Percentiles rank a stretch among this genome's conserved stretches.
phyloP scores from a whole-genome alignment of 2,888 invertebrate species.

The Oscheius sp. region DNA sequence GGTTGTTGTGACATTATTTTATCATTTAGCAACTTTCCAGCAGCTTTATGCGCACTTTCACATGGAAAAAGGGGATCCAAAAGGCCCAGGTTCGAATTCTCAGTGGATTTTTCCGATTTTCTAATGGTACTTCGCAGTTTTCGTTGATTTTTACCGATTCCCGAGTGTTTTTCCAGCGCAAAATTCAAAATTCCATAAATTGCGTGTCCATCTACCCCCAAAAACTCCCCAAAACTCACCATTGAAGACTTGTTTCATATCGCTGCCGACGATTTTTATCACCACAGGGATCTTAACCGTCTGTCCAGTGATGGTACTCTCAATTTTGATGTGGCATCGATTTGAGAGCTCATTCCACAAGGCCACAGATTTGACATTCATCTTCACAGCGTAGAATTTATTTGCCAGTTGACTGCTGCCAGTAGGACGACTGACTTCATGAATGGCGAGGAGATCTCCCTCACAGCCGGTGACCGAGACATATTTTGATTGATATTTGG shows the following conservation, averaged over 20 bases:
- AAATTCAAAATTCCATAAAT: too few relatives aligned
- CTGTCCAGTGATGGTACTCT: slow-evolving; percentile 50
- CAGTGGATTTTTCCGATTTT: too few relatives aligned
- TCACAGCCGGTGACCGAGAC: slow-evolving; percentile 44
- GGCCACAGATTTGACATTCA: slow-evolving; percentile 44
- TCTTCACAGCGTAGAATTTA: slow-evolving; percentile 42
- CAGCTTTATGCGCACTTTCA: too few relatives aligned
- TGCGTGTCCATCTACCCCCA: too few relatives aligned
- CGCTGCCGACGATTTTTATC: slow-evolving; percentile 54
- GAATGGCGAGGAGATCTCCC: slow-evolving; percentile 46
- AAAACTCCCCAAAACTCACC: slow-evolving; percentile 2
- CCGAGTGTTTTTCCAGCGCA: too few relatives aligned
- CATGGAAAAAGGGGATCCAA: too few relatives aligned
- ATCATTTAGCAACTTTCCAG: too few relatives aligned
- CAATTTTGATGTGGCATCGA: slow-evolving; percentile 45
- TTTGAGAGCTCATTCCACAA: slow-evolving; percentile 46
- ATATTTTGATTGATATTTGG: slow-evolving; percentile 41
- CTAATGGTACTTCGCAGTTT: too few relatives aligned
- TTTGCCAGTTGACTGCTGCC: slow-evolving; percentile 41
- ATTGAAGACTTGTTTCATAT: slow-evolving; percentile 44
- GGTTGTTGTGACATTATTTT: too few relatives aligned
- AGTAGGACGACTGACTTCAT: slow-evolving; percentile 4
- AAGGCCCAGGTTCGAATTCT: too few relatives aligned
- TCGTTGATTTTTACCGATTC: too few relatives aligned
- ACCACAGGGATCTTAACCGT: slow-evolving; percentile 47